Evolutionary conservation across 2,113 vertebrate genomes (phyloP), one percentile per base, ranked within the genome.

Genomic region (Oreochromis spilurus): DNA sequence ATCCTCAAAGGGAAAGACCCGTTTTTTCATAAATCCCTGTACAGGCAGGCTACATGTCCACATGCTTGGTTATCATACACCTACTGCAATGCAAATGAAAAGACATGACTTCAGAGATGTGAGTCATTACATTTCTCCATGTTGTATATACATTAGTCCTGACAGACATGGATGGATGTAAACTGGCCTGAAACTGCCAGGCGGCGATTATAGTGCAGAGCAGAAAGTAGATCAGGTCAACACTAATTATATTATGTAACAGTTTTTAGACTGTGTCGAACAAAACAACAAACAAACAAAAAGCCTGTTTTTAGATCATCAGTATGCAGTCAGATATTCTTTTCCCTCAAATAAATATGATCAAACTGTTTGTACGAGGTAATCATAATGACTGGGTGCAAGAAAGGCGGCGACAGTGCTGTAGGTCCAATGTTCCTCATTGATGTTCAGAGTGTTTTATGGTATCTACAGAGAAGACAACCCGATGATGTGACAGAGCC

Each of bases 401-500:
- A 60, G 7, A 36, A 29, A 78, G 60, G 53, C 84, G 83, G 85
- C 55, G 38, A 29, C 38, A 79, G 77, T 87, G 83, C n/a, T 45
- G 34, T 45, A 54, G 40, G 50, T 67, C 82, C 65, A 84, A 7
- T 67, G 10, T 50, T 5, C 40, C 19, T 48, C 26, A 38, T 77
- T 83, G 54, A 86, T 67, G 84, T 52, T 88, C 82, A 17, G 5
- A 31, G 70, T 43, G 77, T 60, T 34, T 54, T 8, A 21, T n/a
- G 8, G 19, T 9, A 58, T 65, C 70, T 50, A 5, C 5, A 75
- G 54, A 80, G 83, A 72, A 24, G 77, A 65, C 19, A 78, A 87
- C 87, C 29, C 65, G 77, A 77, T 81, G 54, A 90, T 54, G 85
- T 96, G 95, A 95, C 97, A 95, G 88, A 93, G 92, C 92, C 54